Base-by-base conservation (phyloP, 2,888 invertebrate genomes). In the Lycophotia porphyrea region DNA sequence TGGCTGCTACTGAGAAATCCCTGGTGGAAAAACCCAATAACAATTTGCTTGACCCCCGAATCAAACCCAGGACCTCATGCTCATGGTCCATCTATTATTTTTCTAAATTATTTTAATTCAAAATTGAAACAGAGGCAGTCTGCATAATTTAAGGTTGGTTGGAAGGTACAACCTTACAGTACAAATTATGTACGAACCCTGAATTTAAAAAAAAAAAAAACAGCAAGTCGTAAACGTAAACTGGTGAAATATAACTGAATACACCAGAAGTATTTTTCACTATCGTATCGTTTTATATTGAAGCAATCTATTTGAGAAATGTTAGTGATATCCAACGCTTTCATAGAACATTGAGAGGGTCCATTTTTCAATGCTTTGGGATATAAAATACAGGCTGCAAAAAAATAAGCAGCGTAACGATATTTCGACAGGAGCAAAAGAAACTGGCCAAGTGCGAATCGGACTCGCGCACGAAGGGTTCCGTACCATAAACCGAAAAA, bases 331-430 rank as follows among this genome's bases (percentile, higher is more conserved):
- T 69, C 61, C 52, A 60, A 61, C 21, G 61, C 74, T 73, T 73
- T 49, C 24, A 49, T 34, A 49, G 5, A 63, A 31, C 49, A 76
- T 81, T 55, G 72, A 78, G 63, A 76, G 64, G 52, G 63, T 42
- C 13, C 52, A 82, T 85, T 75, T 77, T 65, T 84, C 82, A 78
- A 78, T 65, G 18, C 60, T 69, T 71, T 36, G 36, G 27, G 13
- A 63, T 36, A 73, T 18, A 44, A 39, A 44, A 27, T 31, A 75
- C 15, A 65, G 44, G 31, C 13, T 47, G 75, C 36, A 49, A 49
- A 27, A n/a, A 36, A 13, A 67, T 5, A 34, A n/a, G 24, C 21
- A 31, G 27, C n/a, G n/a, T n/a, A n/a, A n/a, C n/a, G n/a, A n/a
- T n/a, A n/a, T n/a, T n/a, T n/a, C n/a, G n/a, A n/a, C n/a, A n/a